phyloP scores from a whole-genome alignment of 2,797 vertebrate genomes.

The Argya squamiceps region DNA sequence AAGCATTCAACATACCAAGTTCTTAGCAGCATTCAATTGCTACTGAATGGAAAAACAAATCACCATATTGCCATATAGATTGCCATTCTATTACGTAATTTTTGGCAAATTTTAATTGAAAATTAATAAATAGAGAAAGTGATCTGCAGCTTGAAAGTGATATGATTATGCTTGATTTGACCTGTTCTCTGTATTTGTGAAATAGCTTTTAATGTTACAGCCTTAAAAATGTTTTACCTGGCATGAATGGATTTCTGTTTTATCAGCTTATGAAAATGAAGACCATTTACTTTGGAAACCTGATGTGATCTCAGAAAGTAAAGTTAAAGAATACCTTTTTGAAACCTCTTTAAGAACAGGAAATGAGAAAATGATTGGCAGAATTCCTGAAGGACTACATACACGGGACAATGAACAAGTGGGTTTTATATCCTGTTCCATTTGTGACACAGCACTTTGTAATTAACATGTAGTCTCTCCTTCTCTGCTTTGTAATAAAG shows the following conservation, averaged over 20 bases:
- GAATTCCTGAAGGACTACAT: conserved; percentile 80
- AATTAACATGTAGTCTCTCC: background rate
- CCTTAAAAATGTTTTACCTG: background rate
- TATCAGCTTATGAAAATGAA: conserved; percentile 88
- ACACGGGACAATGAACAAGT: conserved; percentile 94
- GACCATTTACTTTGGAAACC: conserved; percentile 96
- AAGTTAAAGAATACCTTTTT: conserved; percentile 89
- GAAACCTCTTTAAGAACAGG: conserved; percentile 84
- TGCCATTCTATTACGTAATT: background rate
- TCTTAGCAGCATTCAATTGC: background rate
- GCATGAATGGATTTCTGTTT: conserved; percentile 16
- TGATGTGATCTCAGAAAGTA: conserved; percentile 85
- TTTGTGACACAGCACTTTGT: background rate
- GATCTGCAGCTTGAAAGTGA: background rate
- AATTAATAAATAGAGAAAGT: background rate
- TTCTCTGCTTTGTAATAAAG: background rate
- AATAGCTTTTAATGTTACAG: background rate
- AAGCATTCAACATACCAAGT: accelerated
- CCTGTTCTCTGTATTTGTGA: background rate
- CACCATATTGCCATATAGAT: background rate
- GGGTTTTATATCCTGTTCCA: background rate
- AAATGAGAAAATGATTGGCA: conserved; percentile 78
- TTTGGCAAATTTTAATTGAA: background rate
- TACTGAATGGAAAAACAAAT: background rate
- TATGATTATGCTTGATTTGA: background rate